Base-by-base conservation (phyloP, 1,140 invertebrate species). In the Oncopodura yosiiana region DNA sequence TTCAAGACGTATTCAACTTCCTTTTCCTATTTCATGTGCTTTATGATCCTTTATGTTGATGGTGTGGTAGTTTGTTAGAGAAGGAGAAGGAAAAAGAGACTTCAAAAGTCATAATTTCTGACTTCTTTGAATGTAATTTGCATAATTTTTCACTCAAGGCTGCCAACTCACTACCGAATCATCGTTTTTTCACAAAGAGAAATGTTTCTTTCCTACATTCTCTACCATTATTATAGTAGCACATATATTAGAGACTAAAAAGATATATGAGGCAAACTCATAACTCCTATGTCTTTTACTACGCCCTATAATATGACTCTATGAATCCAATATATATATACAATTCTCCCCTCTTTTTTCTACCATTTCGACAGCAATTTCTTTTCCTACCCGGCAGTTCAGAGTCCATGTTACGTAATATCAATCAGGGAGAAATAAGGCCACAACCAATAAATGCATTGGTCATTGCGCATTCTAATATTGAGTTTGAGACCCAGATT, bases 131-230 rank as follows among this genome's bases (percentile, higher is more conserved):
- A 63, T 59, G 53, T 43, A 39, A 63, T 63, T 63, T 63, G 51
- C 61, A 63, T 63, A 63, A 63, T 63, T 63, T 63, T 63, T 63
- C 61, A 63, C 61, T 63, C 56, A 60, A 53, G 61, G 49, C 61
- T 63, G 61, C 61, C 61, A 63, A 42, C 49, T 21, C 36, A 52
- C 36, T 48, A 51, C 43, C 56, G 44, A 50, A 53, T 50, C 54
- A 51, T 60, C 60, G 52, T 54, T 58, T 62, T 62, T 62, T 58
- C 60, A n/a, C 45, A 36, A 57, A 58, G 60, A 55, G 56, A 62
- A 58, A 62, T 61, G 54, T 55, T 56, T 36, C 3, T 49, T 38
- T 26, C 46, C 34, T 24, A 34, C 46, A 37, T 37, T 36, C 34
- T 49, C 3, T 38, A 19, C 26, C 26, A 30, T 30, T 14, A 49